A percentile compares a stretch with the other conserved stretches of the same genome.
These are phyloP conservation scores for Sylvilagus floridanus DNA, from an alignment of 2,797 vertebrate genomes.

Conservation along the genomic window DNA sequence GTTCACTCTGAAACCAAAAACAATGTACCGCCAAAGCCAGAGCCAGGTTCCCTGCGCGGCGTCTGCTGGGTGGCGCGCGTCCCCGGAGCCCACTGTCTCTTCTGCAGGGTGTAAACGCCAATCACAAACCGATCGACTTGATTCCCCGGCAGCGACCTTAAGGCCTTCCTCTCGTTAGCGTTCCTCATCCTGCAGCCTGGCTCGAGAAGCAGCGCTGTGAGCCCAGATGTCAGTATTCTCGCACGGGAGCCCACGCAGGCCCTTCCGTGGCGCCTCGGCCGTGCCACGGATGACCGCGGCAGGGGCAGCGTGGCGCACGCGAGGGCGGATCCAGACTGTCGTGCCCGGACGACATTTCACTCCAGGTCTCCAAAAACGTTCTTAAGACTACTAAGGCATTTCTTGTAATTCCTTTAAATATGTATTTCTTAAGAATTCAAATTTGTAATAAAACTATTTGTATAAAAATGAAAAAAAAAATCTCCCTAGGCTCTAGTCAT, in stretches of 20 bases:
- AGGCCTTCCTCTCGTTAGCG: conserved; percentile 84
- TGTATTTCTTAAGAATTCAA: conserved; percentile 89
- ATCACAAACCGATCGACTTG: conserved; percentile 90
- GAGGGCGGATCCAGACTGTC: conserved; percentile 69
- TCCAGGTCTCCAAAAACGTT: conserved; percentile 83
- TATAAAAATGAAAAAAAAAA: conserved; percentile 89
- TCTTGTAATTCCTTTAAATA: conserved; percentile 87
- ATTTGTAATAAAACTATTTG: conserved; percentile 92
- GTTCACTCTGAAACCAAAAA: conserved; percentile 82
- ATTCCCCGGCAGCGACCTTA: conserved; percentile 80
- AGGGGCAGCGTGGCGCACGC: conserved; percentile 36
- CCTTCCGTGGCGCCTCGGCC: background rate
- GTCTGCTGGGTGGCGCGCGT: conserved; percentile 81
- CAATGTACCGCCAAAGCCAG: conserved; percentile 76
- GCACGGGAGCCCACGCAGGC: conserved; percentile 62
- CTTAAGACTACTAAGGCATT: conserved; percentile 87
- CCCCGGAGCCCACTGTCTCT: conserved; percentile 84
- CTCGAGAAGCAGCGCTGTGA: conserved; percentile 74
- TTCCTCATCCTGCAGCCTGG: conserved; percentile 69
- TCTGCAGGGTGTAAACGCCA: conserved; percentile 89
- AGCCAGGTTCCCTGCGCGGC: conserved; percentile 80
- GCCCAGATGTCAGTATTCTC: conserved; percentile 70
- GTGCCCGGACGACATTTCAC: conserved; percentile 84
- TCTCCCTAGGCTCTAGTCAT: no score
- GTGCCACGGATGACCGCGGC: background rate